These are phyloP conservation scores for Sinotaia quadrata DNA, from an alignment of 2,888 invertebrate genomes.

Conservation along the genomic window DNA sequence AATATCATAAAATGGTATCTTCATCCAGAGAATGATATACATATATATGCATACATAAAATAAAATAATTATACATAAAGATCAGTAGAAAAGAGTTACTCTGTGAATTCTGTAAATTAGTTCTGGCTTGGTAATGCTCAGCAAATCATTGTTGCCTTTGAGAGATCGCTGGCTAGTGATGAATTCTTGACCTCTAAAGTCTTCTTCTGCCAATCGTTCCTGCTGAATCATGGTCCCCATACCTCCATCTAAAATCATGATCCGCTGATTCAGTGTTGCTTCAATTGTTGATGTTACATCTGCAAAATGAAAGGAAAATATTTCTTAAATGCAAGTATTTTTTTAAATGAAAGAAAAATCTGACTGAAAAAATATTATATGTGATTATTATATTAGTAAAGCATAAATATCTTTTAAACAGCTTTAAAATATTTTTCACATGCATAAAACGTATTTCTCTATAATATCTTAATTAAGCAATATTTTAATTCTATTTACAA, in stretches of 20 bases:
- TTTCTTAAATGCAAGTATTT: too few species aligned
- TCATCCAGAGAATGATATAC: constrained; percentile 74
- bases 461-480: too few species aligned
- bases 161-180: constrained; percentile 72
- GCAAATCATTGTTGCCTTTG: constrained; percentile 77
- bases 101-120: constrained; percentile 75
- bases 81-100: constrained; percentile 55
- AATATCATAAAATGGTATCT: not conserved
- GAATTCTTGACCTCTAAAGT: constrained; percentile 74
- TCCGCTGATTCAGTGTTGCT: constrained; percentile 67
- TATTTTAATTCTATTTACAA: too few species aligned
- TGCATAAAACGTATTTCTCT: too few species aligned
- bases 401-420: too few species aligned
- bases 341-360: too few species aligned
- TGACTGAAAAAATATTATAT: too few species aligned
- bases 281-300: constrained; percentile 42
- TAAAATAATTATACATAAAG: too few species aligned
- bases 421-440: too few species aligned
- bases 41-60: too few species aligned
- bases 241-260: constrained; percentile 76
- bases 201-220: constrained; percentile 74
- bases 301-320: too few species aligned
- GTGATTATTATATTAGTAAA: too few species aligned
- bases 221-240: constrained; percentile 79
- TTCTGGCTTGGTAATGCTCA: constrained; percentile 75